These are phyloP conservation scores for Hemibagrus guttatus DNA, from an alignment of 2,797 vertebrate species.

Conservation along the genomic window DNA sequence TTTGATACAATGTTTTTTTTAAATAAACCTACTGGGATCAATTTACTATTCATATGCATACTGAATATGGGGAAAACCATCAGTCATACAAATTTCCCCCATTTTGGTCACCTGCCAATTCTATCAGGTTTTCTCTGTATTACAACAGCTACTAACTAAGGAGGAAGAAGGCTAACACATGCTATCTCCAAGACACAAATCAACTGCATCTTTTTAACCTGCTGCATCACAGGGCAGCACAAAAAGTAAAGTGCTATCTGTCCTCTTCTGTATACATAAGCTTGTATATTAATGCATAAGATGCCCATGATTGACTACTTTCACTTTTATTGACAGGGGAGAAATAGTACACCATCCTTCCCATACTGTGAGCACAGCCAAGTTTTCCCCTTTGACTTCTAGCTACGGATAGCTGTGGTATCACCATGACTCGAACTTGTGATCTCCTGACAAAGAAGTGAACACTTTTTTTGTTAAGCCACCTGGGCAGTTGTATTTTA, in stretches of 20 bases:
- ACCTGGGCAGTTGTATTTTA: neutral
- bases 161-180: neutral
- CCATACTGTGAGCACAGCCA: neutral
- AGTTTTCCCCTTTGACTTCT: neutral
- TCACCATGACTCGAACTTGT: neutral
- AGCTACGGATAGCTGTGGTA: no score
- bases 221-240: neutral
- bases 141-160: neutral
- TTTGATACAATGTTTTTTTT: neutral
- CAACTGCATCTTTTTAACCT: neutral
- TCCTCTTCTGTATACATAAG: neutral
- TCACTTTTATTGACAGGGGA: neutral
- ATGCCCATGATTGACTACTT: neutral
- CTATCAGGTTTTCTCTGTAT: neutral
- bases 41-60: conserved; percentile 11
- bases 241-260: neutral
- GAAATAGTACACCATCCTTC: neutral
- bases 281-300: neutral
- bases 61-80: neutral
- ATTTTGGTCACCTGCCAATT: neutral
- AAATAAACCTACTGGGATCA: neutral
- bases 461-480: neutral
- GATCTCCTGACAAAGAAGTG: neutral
- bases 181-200: neutral
- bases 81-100: neutral